A percentile compares a stretch with the other conserved stretches of the same genome.
phyloP scores from a whole-genome alignment of 92 coral and sea anemone species.

The Porites divaricata region DNA sequence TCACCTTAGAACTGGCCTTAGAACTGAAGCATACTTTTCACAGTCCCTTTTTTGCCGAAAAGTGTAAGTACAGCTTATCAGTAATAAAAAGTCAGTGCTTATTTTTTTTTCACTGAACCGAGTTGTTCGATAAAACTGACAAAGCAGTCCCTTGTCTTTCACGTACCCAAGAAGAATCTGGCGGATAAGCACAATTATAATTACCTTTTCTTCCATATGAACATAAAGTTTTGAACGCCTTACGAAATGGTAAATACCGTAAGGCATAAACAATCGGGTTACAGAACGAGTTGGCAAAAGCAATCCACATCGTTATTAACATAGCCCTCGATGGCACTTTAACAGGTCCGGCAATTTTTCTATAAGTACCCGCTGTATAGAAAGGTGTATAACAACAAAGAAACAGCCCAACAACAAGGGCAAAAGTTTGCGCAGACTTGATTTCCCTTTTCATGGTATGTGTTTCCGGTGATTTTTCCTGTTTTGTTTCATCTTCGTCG shows the following conservation, averaged over 20 bases:
- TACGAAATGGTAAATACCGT: conserved; percentile 81
- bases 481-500: neutral
- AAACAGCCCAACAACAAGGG: conserved; percentile 80
- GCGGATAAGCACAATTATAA: neutral
- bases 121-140: neutral
- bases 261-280: conserved; percentile 89
- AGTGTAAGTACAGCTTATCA: no score
- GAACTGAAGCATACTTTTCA: no score
- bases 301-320: conserved; percentile 80
- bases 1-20: no score
- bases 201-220: conserved; percentile 1
- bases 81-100: no score
- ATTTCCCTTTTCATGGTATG: conserved; percentile 74
- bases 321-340: conserved; percentile 58
- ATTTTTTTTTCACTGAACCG: neutral
- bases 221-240: conserved; percentile 77
- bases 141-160: neutral
- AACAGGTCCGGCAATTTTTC: conserved; percentile 67
- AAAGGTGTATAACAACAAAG: conserved; percentile 89
- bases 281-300: conserved; percentile 84
- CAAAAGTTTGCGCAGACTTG: conserved; percentile 84
- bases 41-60: no score
- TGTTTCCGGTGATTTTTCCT: conserved; percentile 4
- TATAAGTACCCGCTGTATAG: conserved; percentile 79
- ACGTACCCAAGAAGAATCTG: neutral